Conservation (phyloP, 2,888 invertebrate species). For the Sphaeridia pumilis region DNA sequence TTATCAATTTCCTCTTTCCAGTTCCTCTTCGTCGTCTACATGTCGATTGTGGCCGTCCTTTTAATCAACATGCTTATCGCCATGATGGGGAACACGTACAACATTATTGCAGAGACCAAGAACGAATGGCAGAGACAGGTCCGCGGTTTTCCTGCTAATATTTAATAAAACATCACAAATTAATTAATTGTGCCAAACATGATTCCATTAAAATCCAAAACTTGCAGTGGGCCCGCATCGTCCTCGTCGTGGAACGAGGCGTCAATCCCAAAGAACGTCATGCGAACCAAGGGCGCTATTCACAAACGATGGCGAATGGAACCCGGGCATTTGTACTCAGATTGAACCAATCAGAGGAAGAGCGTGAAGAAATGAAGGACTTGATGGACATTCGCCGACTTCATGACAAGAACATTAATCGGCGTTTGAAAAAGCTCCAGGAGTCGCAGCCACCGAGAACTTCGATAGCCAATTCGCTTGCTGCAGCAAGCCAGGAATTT, state of each 20-base stretch:
- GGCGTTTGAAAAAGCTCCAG: constrained; percentile 44
- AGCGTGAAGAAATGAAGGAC: constrained; percentile 88
- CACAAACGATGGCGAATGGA: constrained; percentile 85
- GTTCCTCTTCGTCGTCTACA: constrained; percentile 94
- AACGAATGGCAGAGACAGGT: constrained; percentile 95
- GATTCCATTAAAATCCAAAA: too few species aligned
- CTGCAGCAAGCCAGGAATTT: too few species aligned
- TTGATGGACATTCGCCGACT: constrained; percentile 79
- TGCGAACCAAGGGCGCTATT: constrained; percentile 76
- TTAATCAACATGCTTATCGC: constrained; percentile 97
- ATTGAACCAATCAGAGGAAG: constrained; percentile 80
- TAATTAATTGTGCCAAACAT: too few species aligned
- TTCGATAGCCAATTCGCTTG: constrained; percentile 13
- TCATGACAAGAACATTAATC: constrained; percentile 65
- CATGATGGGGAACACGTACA: constrained; percentile 99
- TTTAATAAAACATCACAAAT: too few species aligned
- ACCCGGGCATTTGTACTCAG: constrained; percentile 72
- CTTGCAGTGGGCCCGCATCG: constrained; percentile 98
- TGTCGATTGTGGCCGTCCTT: constrained; percentile 89
- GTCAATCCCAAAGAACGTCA: constrained; percentile 78
- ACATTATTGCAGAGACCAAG: constrained; percentile 89
- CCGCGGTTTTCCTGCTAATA: too few species aligned
- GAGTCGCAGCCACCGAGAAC: constrained; percentile 6
- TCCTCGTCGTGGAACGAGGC: constrained; percentile 92
- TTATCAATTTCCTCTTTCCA: too few species aligned